Evolutionary conservation across 30 jellyfish, hydroid and myxozoan species (phyloP).

Genomic region (Turritopsis dohrnii): DNA sequence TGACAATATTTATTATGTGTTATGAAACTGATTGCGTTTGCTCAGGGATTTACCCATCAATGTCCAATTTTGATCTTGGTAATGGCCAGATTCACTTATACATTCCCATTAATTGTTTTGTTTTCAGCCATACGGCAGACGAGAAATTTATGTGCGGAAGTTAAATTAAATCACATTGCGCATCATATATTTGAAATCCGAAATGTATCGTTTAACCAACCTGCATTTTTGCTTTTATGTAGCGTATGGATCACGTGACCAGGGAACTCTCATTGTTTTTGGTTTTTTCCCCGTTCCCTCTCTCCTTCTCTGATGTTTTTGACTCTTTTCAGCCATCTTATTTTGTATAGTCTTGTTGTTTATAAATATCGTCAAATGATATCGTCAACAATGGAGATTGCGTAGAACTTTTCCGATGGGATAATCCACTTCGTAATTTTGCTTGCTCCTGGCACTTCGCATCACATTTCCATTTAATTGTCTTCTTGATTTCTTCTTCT

Average conservation of each 20-base stretch:
- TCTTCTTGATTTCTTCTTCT: background rate
- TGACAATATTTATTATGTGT: background rate
- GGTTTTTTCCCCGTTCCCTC: no score
- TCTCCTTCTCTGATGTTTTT: background rate
- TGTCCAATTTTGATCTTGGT: background rate
- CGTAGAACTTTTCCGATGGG: background rate
- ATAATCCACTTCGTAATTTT: background rate
- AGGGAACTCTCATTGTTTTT: no score
- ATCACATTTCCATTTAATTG: background rate
- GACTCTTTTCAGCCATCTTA: background rate
- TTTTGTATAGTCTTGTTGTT: background rate
- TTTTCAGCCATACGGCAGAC: background rate
- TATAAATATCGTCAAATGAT: background rate
- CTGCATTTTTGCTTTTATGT: no score
- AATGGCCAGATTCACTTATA: background rate
- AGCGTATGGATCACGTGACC: no score
- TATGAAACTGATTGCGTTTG: background rate
- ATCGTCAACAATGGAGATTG: background rate
- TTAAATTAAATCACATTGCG: background rate
- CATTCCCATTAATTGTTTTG: background rate
- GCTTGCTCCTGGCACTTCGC: background rate
- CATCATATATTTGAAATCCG: background rate
- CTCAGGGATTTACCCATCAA: background rate
- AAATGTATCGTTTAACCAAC: background rate
- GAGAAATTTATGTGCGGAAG: background rate